Base-by-base conservation (phyloP, 2,888 invertebrate species). In the Apodemia duryi region DNA sequence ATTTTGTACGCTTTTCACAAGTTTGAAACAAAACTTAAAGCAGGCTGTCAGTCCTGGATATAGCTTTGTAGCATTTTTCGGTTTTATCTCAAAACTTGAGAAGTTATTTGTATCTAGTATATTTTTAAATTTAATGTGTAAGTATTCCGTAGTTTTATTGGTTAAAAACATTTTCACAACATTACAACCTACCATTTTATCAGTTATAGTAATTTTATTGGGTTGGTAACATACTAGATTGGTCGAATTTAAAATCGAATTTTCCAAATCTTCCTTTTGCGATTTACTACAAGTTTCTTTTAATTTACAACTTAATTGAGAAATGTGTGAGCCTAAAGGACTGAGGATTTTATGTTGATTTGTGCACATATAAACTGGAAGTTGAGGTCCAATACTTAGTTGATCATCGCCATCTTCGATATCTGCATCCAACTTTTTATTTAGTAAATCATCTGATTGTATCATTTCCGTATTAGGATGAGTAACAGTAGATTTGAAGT, bases 381-480 rank as follows among this genome's bases (percentile, higher is more conserved):
- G 75, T 70, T 72, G 70, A 11, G 70, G 11, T 52, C 67, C 49
- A 35, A 69, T 69, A 2, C 57, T 66, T 10, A 66, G 32, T 64
- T 71, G 70, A 6, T 65, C 65, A 61, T 75, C 74, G 38, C 61
- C 65, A 28, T 73, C 76, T n/a, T 66, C 64, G 49, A 76, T 71
- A 49, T 21, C 49, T 49, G 49, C n/a, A 49, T 49, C 21, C 7
- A 67, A 52, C 68, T 71, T 75, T 11, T 66, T 63, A 10, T 35
- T 49, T 51, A 63, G 9, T 13, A 62, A 4, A 5, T 71, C 69
- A 62, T 69, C 69, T 63, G 72, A 69, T 62, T 71, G 68, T 43
- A 72, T 49, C 38, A 69, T 70, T 76, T 85, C 85, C 65, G 87
- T 84, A 71, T 88, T 88, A 5, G 77, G 84, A 74, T 84, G 88